Evolutionary conservation across 2,113 vertebrate genomes (phyloP).

Genomic region (Eulemur macaco): DNA sequence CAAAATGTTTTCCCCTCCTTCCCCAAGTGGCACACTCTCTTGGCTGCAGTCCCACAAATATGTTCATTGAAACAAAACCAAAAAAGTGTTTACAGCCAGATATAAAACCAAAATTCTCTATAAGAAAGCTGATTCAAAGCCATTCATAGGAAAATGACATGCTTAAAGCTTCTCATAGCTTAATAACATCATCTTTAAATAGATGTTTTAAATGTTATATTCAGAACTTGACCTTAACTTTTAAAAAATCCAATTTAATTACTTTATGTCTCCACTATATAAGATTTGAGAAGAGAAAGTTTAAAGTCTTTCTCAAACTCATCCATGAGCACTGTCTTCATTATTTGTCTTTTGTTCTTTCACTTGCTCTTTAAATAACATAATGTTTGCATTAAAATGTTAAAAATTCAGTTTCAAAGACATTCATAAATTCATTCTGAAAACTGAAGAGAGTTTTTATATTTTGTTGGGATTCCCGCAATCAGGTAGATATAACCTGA

Average conservation of each 20-base stretch:
- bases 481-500: neutral
- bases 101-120: slow-evolving; percentile 30
- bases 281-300: neutral
- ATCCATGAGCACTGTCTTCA: neutral
- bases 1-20: slow-evolving; percentile 33
- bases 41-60: slow-evolving; percentile 65
- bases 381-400: slow-evolving; percentile 13
- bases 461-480: neutral
- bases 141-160: neutral
- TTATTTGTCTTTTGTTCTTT: slow-evolving; percentile 29
- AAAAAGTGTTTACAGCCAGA: slow-evolving; percentile 42
- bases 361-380: neutral
- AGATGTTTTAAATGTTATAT: neutral
- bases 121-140: neutral
- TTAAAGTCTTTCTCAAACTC: neutral
- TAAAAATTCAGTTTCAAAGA: slow-evolving; percentile 14
- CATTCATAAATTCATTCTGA: slow-evolving; percentile 40
- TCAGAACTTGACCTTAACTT: slow-evolving; percentile 1
- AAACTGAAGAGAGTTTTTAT: neutral
- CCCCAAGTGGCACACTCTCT: slow-evolving; percentile 42
- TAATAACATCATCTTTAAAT: neutral
- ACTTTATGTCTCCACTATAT: neutral
- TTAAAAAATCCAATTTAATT: neutral
- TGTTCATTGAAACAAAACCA: slow-evolving; percentile 58
- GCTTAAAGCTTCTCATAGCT: neutral